Conservation (phyloP, 2,113 vertebrate species). For the Chroicocephalus ridibundus region DNA sequence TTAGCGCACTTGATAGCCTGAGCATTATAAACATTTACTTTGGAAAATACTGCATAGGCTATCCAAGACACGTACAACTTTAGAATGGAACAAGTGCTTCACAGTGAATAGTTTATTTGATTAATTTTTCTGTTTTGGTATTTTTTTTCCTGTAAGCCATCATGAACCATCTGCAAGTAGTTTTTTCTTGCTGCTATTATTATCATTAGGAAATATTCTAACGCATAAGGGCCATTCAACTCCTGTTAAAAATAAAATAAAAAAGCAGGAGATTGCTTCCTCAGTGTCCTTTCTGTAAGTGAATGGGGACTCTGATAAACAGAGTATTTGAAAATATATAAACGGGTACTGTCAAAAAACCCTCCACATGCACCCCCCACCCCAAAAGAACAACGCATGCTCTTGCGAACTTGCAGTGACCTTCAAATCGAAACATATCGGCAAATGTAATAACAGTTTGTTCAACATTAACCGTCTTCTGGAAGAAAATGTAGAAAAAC, state of each 20-base stretch:
- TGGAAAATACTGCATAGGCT: not conserved
- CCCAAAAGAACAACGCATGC: not conserved
- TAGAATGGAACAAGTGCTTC: not conserved
- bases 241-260: not conserved
- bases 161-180: not conserved
- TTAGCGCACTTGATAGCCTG: not conserved
- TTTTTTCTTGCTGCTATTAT: not conserved
- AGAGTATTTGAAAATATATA: not conserved
- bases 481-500: not conserved
- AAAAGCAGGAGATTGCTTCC: not conserved
- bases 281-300: not conserved
- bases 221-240: not conserved
- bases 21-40: not conserved
- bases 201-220: not conserved
- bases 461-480: not conserved
- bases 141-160: not conserved
- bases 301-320: not conserved
- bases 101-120: not conserved
- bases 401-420: not conserved
- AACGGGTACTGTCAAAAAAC: not conserved
- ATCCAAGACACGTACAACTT: not conserved
- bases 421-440: not conserved
- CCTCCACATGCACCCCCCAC: not conserved
- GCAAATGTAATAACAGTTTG: not conserved
- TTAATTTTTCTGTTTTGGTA: not conserved